Evolutionary conservation across 2,113 vertebrate genomes (phyloP), one percentile per base, ranked within the genome.

Genomic region (Aspidoscelis tigris): DNA sequence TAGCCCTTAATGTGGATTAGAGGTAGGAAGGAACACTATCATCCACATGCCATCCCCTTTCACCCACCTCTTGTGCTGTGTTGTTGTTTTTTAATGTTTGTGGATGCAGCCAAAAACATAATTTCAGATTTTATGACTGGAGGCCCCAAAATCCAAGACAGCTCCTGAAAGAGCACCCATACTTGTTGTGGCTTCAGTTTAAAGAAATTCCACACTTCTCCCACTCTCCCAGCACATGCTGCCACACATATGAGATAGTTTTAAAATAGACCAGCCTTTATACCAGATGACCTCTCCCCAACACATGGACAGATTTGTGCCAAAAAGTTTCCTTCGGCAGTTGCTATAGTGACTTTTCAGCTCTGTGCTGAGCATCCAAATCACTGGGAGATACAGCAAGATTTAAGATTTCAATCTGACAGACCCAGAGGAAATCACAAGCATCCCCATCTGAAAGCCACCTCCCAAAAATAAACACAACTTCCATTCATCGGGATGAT

Each of bases 301-400:
- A 66, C 74, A 58, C 70, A 43, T 22, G 26, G 70, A 72, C 69
- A 41, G 73, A 78, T 84, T 86, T 78, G 76, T 44, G 65, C 92
- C 78, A 88, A 80, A 86, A 90, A 92, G 88, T 93, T 92, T 87
- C 87, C 84, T 91, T 86, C 85, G 55, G 70, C 87, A 80, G 92
- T 94, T 95, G 92, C 94, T 91, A 93, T 93, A 95, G 94, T 92
- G 92, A 94, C 88, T 84, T 78, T 61, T n/a, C 0, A 0, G 90
- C 85, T 92, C 69, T 0, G 71, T 65, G 71, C 53, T 83, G 88
- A 92, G 92, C 84, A 82, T 81, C 84, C 87, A 89, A 94, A 92
- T 87, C 91, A 82, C 84, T 79, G 66, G 86, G n/a, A 70, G 91
- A 90, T 92, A 82, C 1, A 66, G 75, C 89, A 90, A 80, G 91